A percentile compares a stretch with the other conserved stretches of the same genome.
These are phyloP conservation scores for Sebastes diploproa DNA, from an alignment of 2,797 vertebrate genomes.

Conservation along the genomic window DNA sequence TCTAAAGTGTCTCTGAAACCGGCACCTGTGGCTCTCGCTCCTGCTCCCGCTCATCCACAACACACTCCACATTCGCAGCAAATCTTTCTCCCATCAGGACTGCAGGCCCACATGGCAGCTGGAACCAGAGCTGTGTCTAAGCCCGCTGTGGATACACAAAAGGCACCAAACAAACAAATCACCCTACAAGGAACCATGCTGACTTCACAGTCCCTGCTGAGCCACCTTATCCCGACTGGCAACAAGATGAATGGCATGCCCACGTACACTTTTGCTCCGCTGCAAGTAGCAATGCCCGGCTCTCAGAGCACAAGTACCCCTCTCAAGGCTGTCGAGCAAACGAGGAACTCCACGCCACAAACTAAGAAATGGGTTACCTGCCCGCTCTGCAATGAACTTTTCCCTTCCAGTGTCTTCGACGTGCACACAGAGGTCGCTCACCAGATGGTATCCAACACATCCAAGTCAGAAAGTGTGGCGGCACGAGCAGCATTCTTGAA, in stretches of 20 bases:
- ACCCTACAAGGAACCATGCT: constrained; percentile 87
- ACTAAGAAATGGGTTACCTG: constrained; percentile 98
- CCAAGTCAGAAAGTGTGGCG: constrained; percentile 84
- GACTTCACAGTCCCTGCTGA: constrained; percentile 88
- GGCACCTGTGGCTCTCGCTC: constrained; percentile 61
- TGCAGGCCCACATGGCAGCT: constrained; percentile 75
- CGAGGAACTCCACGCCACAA: constrained; percentile 74
- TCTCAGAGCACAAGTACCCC: constrained; percentile 79
- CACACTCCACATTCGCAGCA: constrained; percentile 72
- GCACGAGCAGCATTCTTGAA: constrained; percentile 90
- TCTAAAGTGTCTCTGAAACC: constrained; percentile 74
- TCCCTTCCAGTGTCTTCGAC: constrained; percentile 94
- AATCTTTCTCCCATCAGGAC: constrained; percentile 78
- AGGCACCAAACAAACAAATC: constrained; percentile 74
- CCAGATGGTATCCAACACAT: constrained; percentile 79
- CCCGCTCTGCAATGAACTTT: constrained; percentile 94
- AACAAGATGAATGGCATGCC: constrained; percentile 95
- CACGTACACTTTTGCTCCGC: constrained; percentile 91
- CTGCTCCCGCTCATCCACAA: constrained; percentile 47
- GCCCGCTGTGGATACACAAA: constrained; percentile 79
- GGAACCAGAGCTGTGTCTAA: constrained; percentile 77
- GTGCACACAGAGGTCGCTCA: constrained; percentile 94
- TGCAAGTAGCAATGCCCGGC: constrained; percentile 85
- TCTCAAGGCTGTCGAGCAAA: constrained; percentile 77
- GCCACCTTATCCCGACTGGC: constrained; percentile 94